phyloP scores from a whole-genome alignment of 2,888 invertebrate species.

The Polylopha cassiicola region DNA sequence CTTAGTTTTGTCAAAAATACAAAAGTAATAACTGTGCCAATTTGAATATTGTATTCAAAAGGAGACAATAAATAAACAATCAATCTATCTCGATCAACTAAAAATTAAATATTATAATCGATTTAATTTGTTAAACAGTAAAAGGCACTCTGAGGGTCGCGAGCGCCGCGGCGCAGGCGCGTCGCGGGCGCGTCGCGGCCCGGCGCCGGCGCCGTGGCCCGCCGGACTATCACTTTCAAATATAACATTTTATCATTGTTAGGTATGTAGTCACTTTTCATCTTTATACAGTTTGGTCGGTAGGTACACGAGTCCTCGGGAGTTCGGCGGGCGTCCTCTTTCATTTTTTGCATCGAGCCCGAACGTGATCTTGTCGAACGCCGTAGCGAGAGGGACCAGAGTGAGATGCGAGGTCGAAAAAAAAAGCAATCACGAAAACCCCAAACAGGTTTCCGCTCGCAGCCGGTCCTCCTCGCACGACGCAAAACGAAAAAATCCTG shows the following conservation, averaged over 20 bases:
- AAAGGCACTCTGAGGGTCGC: constrained; percentile 64
- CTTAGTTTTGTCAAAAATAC: constrained; percentile 72
- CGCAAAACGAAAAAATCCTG: constrained; percentile 62
- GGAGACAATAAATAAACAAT: constrained; percentile 75
- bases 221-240: constrained; percentile 35
- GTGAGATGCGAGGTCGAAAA: constrained; percentile 55
- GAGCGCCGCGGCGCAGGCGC: constrained; percentile 33
- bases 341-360: constrained; percentile 51
- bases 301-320: constrained; percentile 51
- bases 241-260: constrained; percentile 47
- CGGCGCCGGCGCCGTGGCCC: constrained; percentile 35
- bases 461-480: constrained; percentile 59
- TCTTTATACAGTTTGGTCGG: constrained; percentile 56
- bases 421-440: constrained; percentile 71
- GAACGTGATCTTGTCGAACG: constrained; percentile 43
- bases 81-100: constrained; percentile 73
- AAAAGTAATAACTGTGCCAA: constrained; percentile 74
- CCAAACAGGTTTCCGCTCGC: constrained; percentile 61
- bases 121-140: constrained; percentile 68
- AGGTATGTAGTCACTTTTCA: constrained; percentile 40
- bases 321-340: constrained; percentile 55
- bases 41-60: constrained; percentile 72
- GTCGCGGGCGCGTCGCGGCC: constrained; percentile 37
- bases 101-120: constrained; percentile 72
- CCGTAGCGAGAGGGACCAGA: constrained; percentile 43